Evolutionary conservation across 2,113 vertebrate genomes (phyloP).

Genomic region (Hippocampus comes): DNA sequence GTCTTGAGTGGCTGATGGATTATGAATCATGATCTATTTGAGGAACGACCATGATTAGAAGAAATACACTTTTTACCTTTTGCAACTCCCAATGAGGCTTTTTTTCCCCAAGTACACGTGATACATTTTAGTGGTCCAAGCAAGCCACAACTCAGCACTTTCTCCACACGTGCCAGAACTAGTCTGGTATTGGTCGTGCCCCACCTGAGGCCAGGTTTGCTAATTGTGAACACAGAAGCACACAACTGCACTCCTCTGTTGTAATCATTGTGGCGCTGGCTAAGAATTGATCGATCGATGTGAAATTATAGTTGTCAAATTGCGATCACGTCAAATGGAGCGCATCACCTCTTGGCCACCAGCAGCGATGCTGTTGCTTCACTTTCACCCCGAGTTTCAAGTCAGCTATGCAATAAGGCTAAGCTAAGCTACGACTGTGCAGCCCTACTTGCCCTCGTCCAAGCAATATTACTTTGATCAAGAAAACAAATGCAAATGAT

Average conservation of each 20-base stretch:
- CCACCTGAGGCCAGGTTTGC: not conserved
- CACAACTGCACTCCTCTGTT: not conserved
- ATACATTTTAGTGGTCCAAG: not conserved
- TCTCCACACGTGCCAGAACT: not conserved
- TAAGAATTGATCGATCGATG: not conserved
- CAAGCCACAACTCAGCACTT: not conserved
- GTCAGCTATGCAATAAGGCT: not conserved
- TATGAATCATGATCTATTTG: not conserved
- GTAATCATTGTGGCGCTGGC: not conserved
- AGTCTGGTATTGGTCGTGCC: not conserved
- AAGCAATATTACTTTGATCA: not conserved
- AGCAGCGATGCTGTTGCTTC: not conserved
- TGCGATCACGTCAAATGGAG: not conserved
- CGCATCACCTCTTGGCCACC: not conserved
- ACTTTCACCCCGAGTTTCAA: not conserved
- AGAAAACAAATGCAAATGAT: not conserved
- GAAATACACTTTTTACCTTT: not conserved
- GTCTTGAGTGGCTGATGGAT: not conserved
- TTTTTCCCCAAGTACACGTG: not conserved
- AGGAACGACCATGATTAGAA: not conserved
- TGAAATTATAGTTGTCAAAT: not conserved
- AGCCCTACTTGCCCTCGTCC: not conserved
- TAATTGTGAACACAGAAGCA: not conserved
- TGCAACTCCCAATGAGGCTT: not conserved
- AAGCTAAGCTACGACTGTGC: not conserved